phyloP scores from a whole-genome alignment of 1,140 invertebrate genomes.

The Formica selysi region DNA sequence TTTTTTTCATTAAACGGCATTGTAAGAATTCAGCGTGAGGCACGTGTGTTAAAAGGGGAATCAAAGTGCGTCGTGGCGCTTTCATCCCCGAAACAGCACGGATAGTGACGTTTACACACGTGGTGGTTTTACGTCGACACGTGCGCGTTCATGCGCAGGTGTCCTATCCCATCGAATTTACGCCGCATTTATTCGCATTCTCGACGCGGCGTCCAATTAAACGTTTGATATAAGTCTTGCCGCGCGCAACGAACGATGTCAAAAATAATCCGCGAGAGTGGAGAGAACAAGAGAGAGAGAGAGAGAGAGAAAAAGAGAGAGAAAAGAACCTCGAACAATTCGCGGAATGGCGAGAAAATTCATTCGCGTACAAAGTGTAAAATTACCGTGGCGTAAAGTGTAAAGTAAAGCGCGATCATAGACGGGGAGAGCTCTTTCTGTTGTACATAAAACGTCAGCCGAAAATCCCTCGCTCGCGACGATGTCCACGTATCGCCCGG shows the following conservation, averaged over 20 bases:
- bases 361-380: constrained; percentile 51
- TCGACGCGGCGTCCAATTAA: constrained; percentile 67
- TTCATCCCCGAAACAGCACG: neutral
- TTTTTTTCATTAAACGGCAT: neutral
- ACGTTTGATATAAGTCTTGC: constrained; percentile 67
- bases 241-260: neutral
- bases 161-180: constrained; percentile 64
- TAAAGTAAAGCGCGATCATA: constrained; percentile 23
- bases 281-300: neutral
- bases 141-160: constrained; percentile 12
- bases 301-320: neutral
- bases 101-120: constrained; percentile 13
- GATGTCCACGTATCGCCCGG: neutral
- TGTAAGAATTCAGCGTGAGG: neutral
- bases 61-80: neutral
- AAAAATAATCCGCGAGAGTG: neutral
- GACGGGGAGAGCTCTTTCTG: constrained; percentile 7
- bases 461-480: neutral
- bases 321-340: constrained; percentile 15
- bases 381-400: constrained; percentile 50
- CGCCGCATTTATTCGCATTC: constrained; percentile 52
- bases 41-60: neutral
- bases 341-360: constrained; percentile 48
- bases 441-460: constrained; percentile 39
- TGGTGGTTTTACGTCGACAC: constrained; percentile 28